Percentiles rank a stretch among this genome's conserved stretches.
Conservation (phyloP, 2,888 invertebrate genomes). For the Cordilura impudica region DNA sequence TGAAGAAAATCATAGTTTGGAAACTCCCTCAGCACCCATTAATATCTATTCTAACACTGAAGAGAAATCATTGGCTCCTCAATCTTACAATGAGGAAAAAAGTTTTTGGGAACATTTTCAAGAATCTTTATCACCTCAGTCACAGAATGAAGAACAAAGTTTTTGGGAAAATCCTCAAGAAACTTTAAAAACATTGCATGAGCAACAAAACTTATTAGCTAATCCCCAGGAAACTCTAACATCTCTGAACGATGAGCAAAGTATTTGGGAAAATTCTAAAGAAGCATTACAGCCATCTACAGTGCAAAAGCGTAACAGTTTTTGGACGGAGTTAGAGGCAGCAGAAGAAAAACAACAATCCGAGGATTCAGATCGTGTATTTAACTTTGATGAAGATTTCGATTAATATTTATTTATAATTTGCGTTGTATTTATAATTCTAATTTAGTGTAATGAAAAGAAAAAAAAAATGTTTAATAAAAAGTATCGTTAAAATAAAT, state of each 20-base stretch:
- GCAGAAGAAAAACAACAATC: slow-evolving; percentile 1
- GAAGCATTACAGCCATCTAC: not conserved
- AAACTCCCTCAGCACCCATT: too few species aligned
- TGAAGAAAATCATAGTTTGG: too few species aligned
- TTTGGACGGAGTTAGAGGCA: slow-evolving; percentile 51
- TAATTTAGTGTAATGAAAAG: not conserved
- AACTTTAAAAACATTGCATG: not conserved
- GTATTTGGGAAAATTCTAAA: slow-evolving; percentile 2
- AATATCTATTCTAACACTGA: too few species aligned
- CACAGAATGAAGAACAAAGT: not conserved
- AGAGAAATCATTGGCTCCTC: too few species aligned
- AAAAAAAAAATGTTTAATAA: not conserved
- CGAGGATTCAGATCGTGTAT: slow-evolving; percentile 43
- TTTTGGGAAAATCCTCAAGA: not conserved
- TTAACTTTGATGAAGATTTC: slow-evolving; percentile 53
- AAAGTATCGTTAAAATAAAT: not conserved
- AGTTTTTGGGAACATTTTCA: not conserved
- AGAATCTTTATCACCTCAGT: too few species aligned
- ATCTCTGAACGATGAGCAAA: not conserved
- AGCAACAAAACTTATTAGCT: not conserved
- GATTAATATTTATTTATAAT: slow-evolving; percentile 15
- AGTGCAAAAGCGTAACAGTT: slow-evolving; percentile 47
- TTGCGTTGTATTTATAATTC: slow-evolving; percentile 7
- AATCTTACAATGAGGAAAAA: too few species aligned
- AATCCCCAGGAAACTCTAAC: not conserved